Conservation (phyloP, 2,113 vertebrate genomes). For the Indicator indicator region DNA sequence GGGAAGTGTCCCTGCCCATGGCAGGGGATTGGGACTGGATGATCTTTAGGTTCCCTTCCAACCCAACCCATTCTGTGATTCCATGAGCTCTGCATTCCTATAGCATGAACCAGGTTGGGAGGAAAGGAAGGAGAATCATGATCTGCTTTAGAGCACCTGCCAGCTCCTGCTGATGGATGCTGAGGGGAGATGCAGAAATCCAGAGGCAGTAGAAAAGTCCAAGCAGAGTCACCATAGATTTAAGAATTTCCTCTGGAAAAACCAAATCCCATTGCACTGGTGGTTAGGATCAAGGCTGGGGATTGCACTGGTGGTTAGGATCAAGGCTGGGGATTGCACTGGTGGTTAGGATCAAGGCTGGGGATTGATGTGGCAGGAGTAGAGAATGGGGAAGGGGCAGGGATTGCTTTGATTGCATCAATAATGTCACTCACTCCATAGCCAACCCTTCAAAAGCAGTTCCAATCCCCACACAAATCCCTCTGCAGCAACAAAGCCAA, state of each 20-base stretch:
- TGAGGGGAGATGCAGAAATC: background rate
- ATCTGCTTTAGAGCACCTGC: background rate
- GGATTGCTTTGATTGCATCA: background rate
- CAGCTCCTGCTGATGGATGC: background rate
- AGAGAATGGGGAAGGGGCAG: background rate
- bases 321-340: background rate
- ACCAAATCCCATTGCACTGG: background rate
- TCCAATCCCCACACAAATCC: constrained; percentile 7
- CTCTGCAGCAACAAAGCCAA: background rate
- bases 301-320: no score
- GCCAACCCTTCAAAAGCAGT: background rate
- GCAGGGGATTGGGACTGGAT: no score
- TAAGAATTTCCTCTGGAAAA: background rate
- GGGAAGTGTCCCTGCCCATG: no score
- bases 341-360: background rate
- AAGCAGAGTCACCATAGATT: background rate
- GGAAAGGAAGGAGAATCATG: background rate
- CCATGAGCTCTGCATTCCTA: background rate
- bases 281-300: no score
- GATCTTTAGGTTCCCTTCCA: no score
- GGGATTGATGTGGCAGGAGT: background rate
- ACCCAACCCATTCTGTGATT: background rate
- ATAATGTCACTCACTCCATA: background rate
- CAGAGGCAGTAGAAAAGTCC: background rate
- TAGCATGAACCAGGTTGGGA: background rate